Base-by-base conservation (phyloP, 2,888 invertebrate species). In the Acrocera orbiculus region DNA sequence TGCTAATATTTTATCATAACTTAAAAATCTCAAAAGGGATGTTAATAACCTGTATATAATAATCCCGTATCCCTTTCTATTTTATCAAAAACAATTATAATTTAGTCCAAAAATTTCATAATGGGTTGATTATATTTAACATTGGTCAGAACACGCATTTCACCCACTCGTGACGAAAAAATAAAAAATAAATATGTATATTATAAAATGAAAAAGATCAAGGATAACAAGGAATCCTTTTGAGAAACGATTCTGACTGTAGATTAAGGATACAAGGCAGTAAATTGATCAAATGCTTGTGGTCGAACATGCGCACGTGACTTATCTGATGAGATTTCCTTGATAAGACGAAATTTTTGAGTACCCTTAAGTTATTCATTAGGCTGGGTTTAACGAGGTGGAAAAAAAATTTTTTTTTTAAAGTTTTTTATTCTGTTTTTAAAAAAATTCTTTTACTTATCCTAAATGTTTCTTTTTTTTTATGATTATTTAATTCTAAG, bases 281-380 rank as follows among this genome's bases (percentile, higher is more conserved):
- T 10, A 22, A 10, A n/a, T 10, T 3, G 8, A 22, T 6, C 10
- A 22, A 22, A 22, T 10, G 8, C 4, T 34, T 28, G 29, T 15
- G 30, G 32, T 15, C 19, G 32, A 35, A 30, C 32, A 38, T 35
- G 38, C 35, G 32, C 38, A 30, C 27, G 32, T 30, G 23, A 16
- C 34, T 35, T 38, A 38, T 38, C 38, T 38, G 35, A 35, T 35
- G 30, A 35, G 35, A 35, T 35, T 3, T 11, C n/a, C 11, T n/a
- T 5, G 23, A 23, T 23, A 11, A n/a, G n/a, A n/a, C n/a, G n/a
- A 22, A 8, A 22, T 4, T 22, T 22, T 22, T 8, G 10, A 22
- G 8, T 22, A 10, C 10, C 22, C 22, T 22, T 8, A 10, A 2
- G 10, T 10, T 10, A 5, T 22, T 22, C 9, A 4, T 22, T 22